Evolutionary conservation across 1,140 invertebrate species (phyloP), one percentile per base, ranked within the genome.

Genomic region (Cecropterus lyciades): DNA sequence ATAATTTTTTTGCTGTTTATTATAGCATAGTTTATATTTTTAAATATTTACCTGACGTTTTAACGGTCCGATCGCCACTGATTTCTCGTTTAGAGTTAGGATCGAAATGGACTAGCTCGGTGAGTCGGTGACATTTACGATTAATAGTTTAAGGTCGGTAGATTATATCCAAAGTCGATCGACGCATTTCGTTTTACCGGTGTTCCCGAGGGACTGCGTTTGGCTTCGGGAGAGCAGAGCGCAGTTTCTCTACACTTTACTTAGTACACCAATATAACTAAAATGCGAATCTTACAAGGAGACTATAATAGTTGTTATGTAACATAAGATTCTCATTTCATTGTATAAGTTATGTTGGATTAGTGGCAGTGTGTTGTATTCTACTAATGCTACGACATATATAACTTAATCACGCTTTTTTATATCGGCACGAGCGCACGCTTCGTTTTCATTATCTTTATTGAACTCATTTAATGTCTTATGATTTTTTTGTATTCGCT

Each of bases 241-340:
- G 30, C 33, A 16, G 33, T 16, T 7, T 11, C 7, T 2, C 0
- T 13, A 2, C 10, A 43, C 37, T 11, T 11, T 40, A 9, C 10
- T 42, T 40, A 17, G 14, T 40, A 11, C 37, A 16, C 33, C 53
- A 43, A 13, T 40, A 0, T 55, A 56, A 42, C 17, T 6, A 20
- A 20, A 24, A 17, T 24, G 24, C 17, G 6, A 56, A 37, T 33
- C 8, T 15, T 57, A 57, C 55, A 45, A 45, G 30, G 17, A n/a
- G 42, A 59, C 55, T 59, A 30, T 59, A 59, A 30, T 59, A 46
- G 17, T 56, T 56, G 53, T 57, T 57, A 57, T 17, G 53, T 57
- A 51, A 30, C n/a, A 11, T 56, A 57, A 57, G 55, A 27, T 56
- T 56, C 11, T 57, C 20, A 57, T 45, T 57, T 45, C 42, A 15